Evolutionary conservation across 2,888 invertebrate species (phyloP).

Genomic region (Synergus gifuensis): DNA sequence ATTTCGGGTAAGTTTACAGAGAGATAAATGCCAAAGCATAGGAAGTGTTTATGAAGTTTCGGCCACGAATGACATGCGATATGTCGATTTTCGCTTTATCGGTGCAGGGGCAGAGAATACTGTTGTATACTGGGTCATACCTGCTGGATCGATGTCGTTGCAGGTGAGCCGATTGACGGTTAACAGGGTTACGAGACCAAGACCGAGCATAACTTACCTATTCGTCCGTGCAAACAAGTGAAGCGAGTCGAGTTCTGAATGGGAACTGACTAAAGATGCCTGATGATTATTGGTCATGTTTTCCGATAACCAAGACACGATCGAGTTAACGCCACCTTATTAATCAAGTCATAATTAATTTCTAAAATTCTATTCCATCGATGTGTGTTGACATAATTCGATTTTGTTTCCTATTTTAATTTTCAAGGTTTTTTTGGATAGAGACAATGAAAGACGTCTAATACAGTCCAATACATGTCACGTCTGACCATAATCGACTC

Average conservation of each 20-base stretch:
- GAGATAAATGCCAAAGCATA: not conserved
- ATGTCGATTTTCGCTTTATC: slow-evolving; percentile 30
- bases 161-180: slow-evolving; percentile 62
- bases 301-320: not conserved
- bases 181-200: slow-evolving; percentile 56
- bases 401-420: no score
- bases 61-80: slow-evolving; percentile 10
- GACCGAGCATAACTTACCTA: slow-evolving; percentile 61
- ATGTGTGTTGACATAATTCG: no score
- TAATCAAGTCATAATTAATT: no score
- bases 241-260: not conserved
- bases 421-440: no score
- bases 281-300: not conserved
- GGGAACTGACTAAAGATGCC: not conserved
- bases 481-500: no score
- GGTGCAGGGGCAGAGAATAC: slow-evolving; percentile 44
- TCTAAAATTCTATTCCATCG: no score
- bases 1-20: not conserved
- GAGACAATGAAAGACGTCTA: no score
- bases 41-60: not conserved
- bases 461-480: no score
- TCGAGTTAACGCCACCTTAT: not conserved
- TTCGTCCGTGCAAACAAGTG: not conserved
- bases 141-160: slow-evolving; percentile 63
- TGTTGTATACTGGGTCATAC: slow-evolving; percentile 64